Base-by-base conservation (phyloP, 2,888 invertebrate genomes). In the Microctonus brassicae region DNA sequence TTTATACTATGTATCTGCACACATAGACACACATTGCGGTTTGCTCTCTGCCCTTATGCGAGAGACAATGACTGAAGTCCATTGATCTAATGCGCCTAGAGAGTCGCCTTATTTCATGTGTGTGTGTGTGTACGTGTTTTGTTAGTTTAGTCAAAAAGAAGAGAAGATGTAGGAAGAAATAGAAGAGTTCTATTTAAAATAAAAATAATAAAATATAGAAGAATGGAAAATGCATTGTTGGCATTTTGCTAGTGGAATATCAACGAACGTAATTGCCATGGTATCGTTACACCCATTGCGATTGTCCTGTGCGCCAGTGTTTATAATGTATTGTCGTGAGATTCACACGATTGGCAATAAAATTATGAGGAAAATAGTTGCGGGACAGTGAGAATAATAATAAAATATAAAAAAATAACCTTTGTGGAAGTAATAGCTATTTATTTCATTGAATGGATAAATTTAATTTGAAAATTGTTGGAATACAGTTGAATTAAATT, bases 61-160 rank as follows among this genome's bases (percentile, higher is more conserved):
- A 78, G 80, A 82, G 81, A 83, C 82, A 82, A 83, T 80, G 81
- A 81, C 79, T 80, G 79, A 80, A 77, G 79, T 79, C 80, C 79
- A 79, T 82, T 79, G 84, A 83, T 84, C 81, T 77, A 73, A 76
- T 73, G 61, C 57, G 47, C 63, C 22, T 42, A 29, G 26, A 47
- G 62, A 62, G 24, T 62, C n/a, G n/a, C 26, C 24, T 62, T 42
- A 62, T 26, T 9, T 22, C 39, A 47, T n/a, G 47, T 47, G 47
- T 47, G 20, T 39, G 39, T 39, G 39, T n/a, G 47, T 47, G 47
- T 47, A 9, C n/a, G 39, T 39, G 39, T n/a, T 13, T 47, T 47
- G 47, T 47, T 17, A 20, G 9, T 17, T n/a, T n/a, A 47, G 47
- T 47, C 47, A 47, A 20, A 47, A n/a, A n/a, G 13, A 52, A 52